Percentiles rank a stretch among this genome's conserved stretches.
Conservation (phyloP, 30 jellyfish, hydroid and myxozoan genomes). For the Thelohanellus kitauei region DNA sequence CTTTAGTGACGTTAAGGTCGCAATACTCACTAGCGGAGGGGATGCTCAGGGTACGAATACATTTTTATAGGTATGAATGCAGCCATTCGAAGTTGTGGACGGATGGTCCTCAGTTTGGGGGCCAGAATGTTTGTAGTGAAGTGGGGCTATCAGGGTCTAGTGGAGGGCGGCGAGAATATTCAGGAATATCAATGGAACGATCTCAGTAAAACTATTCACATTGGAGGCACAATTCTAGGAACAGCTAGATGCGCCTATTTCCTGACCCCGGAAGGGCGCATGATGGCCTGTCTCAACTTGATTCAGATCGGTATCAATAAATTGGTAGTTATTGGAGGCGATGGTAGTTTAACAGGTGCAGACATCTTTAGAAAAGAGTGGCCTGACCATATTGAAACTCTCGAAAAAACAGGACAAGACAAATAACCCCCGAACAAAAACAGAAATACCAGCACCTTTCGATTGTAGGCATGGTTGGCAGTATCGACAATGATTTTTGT, state of each 20-base stretch:
- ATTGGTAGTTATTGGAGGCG: conserved; percentile 74
- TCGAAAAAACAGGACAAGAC: no score
- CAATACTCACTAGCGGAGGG: conserved; percentile 92
- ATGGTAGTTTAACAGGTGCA: conserved; percentile 90
- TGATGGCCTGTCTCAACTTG: conserved; percentile 46
- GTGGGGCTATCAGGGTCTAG: conserved; percentile 98
- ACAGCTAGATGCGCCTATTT: conserved; percentile 85
- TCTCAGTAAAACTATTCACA: conserved; percentile 33
- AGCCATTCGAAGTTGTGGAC: conserved; percentile 59
- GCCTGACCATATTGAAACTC: conserved; percentile 8
- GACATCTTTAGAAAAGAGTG: conserved; percentile 49
- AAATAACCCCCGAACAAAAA: no score
- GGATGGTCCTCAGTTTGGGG: conserved; percentile 62
- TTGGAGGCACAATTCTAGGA: conserved; percentile 97
- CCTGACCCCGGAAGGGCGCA: conserved; percentile 45
- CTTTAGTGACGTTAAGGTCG: no score
- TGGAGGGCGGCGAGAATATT: conserved; percentile 85
- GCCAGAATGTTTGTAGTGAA: conserved; percentile 63
- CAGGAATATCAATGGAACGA: conserved; percentile 41
- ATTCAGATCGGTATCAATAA: conserved; percentile 1
- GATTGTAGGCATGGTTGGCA: conserved; percentile 83
- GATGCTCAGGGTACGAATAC: conserved; percentile 69
- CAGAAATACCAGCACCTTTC: conserved; percentile 6
- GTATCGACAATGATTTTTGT: conserved; percentile 82
- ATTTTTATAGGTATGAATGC: conserved; percentile 35